These are phyloP conservation scores for Mobula birostris DNA, from an alignment of 2,113 vertebrate species.

Conservation along the genomic window DNA sequence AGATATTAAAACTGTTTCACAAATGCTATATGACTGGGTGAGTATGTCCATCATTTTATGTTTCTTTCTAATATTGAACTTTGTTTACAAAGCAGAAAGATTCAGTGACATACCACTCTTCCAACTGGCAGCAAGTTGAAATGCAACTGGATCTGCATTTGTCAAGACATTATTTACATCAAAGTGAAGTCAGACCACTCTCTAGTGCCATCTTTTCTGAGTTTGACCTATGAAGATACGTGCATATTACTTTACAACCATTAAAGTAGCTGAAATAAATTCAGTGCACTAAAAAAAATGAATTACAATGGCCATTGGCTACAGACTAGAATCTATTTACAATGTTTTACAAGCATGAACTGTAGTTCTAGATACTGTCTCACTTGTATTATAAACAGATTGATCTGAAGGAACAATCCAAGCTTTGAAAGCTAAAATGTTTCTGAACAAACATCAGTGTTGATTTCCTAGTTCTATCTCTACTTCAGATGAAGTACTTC, in stretches of 20 bases:
- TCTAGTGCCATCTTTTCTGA: not conserved
- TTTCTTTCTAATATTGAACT: too few relatives aligned
- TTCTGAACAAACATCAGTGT: constrained; percentile 18
- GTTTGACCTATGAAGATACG: not conserved
- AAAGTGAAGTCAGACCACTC: not conserved
- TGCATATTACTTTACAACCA: not conserved
- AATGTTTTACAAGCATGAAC: not conserved
- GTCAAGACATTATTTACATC: not conserved
- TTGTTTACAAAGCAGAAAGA: not conserved
- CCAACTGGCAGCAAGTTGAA: not conserved
- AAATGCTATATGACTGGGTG: too few relatives aligned
- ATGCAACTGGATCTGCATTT: not conserved
- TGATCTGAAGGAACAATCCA: not conserved
- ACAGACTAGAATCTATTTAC: constrained; percentile 17
- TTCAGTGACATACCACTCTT: not conserved
- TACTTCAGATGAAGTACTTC: not conserved
- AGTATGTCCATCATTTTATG: too few relatives aligned
- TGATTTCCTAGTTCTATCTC: not conserved
- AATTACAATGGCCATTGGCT: not conserved
- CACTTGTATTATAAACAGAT: constrained; percentile 23
- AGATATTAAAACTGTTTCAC: too few relatives aligned
- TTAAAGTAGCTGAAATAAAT: not conserved
- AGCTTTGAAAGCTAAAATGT: constrained; percentile 28
- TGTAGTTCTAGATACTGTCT: not conserved
- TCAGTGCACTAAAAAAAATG: not conserved